Base-by-base conservation (phyloP, 1,140 invertebrate genomes). In the Catajapyx aquilonaris region DNA sequence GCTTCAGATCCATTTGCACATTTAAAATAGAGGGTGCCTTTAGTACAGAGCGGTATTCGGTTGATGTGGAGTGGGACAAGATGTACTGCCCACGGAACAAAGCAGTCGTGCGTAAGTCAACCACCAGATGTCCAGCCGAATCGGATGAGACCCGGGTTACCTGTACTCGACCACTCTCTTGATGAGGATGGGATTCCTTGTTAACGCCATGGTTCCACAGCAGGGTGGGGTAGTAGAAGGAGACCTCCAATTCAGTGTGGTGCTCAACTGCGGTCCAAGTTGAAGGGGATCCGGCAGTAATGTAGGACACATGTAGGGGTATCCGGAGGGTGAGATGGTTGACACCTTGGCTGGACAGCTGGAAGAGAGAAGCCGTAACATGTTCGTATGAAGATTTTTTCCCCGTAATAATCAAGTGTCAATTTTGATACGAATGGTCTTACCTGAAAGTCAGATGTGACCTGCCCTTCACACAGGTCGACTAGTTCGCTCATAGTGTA, bases 261-360 rank as follows among this genome's bases (percentile, higher is more conserved):
- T 63, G 60, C 34, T 64, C 60, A 20, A 64, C 41, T 3, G 58
- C 55, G 2, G 54, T 53, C 61, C 61, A 64, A 3, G 59, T 57
- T 37, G 50, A 47, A 4, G 58, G 55, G 2, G 59, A 50, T 20
- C 45, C 39, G 22, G 55, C 50, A 44, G 55, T 59, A 19, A 64
- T 44, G 39, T 62, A 61, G 2, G 61, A 61, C 13, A 64, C 56
- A 45, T 60, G 56, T 13, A 65, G 41, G 11, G 62, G 62, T 5
- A 64, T 54, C 2, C 50, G 45, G 4, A 63, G 54, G 5, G 59
- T 60, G 15, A 63, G 41, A 40, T 57, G 56, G 1, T 52, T 61
- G 44, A 57, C 44, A 5, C 50, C 52, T n/a, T 43, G 21, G 20
- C 25, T 18, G 17, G 34, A 31, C 20, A 28, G n/a, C 40, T 36